These are phyloP conservation scores for Oncorhynchus tshawytscha DNA, from an alignment of 2,113 vertebrate genomes.

Conservation along the genomic window DNA sequence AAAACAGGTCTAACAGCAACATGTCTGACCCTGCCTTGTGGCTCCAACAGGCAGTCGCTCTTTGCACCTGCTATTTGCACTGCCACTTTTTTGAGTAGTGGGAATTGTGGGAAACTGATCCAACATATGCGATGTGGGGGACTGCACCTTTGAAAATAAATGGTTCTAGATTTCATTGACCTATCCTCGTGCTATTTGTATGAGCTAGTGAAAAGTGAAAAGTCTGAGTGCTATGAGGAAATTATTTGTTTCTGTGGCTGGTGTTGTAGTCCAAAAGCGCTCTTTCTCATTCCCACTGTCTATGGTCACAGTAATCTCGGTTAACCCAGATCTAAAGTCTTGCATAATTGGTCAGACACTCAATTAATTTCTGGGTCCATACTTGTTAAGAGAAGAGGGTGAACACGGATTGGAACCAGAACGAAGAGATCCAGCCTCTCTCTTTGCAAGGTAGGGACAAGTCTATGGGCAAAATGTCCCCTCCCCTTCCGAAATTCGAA, in stretches of 20 bases:
- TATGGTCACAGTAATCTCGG: constrained; percentile 45
- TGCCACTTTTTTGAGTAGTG: constrained; percentile 9
- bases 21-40: constrained; percentile 25
- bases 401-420: too few relatives aligned
- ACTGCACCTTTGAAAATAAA: not conserved
- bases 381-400: too few relatives aligned
- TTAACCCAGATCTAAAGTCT: too few relatives aligned
- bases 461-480: too few relatives aligned
- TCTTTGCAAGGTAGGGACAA: too few relatives aligned
- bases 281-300: not conserved
- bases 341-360: too few relatives aligned
- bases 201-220: not conserved
- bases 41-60: not conserved
- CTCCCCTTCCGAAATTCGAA: too few relatives aligned
- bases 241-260: constrained; percentile 5
- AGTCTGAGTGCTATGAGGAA: constrained; percentile 13
- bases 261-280: not conserved
- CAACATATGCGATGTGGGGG: constrained; percentile 15
- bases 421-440: too few relatives aligned
- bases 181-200: not conserved
- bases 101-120: constrained; percentile 21
- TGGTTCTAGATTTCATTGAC: not conserved
- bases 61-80: constrained; percentile 51
- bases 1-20: constrained; percentile 8
- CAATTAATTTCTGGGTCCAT: too few relatives aligned